Percentiles rank a stretch among this genome's conserved stretches.
Evolutionary conservation across 2,888 invertebrate species (phyloP).

Genomic region (Ypsolopha scabrella): DNA sequence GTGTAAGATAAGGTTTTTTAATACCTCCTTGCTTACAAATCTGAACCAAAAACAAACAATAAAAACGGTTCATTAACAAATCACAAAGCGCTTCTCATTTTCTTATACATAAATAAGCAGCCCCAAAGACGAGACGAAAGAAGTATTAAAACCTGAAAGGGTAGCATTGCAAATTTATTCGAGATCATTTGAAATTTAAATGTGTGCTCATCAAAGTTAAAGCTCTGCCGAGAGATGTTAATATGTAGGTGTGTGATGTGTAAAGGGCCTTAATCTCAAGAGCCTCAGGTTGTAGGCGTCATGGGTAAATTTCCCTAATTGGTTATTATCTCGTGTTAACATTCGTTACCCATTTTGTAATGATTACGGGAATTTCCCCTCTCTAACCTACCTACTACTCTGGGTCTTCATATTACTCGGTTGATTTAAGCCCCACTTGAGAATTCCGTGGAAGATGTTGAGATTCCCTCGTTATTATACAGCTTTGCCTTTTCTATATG

Average conservation of each 20-base stretch:
- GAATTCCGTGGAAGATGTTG: neutral
- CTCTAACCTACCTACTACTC: neutral
- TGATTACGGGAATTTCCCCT: neutral
- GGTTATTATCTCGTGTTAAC: conserved; percentile 20
- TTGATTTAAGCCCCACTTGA: conserved; percentile 1
- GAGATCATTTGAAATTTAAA: conserved; percentile 57
- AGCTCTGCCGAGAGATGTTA: conserved; percentile 24
- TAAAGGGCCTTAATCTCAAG: conserved; percentile 7
- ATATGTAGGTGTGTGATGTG: conserved; percentile 34
- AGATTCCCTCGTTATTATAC: neutral
- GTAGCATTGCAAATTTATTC: conserved; percentile 59
- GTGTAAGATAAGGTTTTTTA: no score
- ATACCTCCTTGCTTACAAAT: no score
- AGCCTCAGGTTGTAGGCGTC: conserved; percentile 8
- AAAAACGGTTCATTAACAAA: no score
- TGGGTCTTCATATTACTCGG: neutral
- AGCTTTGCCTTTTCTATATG: neutral
- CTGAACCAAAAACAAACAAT: no score
- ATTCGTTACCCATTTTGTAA: neutral
- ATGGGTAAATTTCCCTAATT: conserved; percentile 23
- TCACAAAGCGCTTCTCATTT: no score
- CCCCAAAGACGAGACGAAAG: conserved; percentile 16
- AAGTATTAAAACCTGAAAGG: conserved; percentile 35
- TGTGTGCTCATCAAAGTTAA: conserved; percentile 56
- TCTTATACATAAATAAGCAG: conserved; percentile 1